Percentiles rank a stretch among this genome's conserved stretches.
These are phyloP conservation scores for Aphidoletes aphidimyza DNA, from an alignment of 2,888 invertebrate species.

Conservation along the genomic window DNA sequence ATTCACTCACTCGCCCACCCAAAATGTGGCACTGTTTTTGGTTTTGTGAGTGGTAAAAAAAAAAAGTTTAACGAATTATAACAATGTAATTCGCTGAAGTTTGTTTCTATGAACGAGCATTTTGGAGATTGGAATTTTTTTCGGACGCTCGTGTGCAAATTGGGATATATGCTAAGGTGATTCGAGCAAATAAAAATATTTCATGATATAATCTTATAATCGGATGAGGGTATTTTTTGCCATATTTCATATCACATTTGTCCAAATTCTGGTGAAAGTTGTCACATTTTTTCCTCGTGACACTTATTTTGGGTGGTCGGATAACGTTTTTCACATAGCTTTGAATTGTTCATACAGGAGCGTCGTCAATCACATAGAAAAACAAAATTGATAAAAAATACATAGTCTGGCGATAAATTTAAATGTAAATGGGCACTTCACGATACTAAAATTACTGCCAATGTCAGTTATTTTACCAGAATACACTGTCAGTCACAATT, in stretches of 20 bases:
- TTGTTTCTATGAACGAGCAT: too few relatives aligned
- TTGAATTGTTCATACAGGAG: too few relatives aligned
- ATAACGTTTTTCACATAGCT: too few relatives aligned
- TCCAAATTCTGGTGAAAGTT: neutral
- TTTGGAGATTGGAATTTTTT: too few relatives aligned
- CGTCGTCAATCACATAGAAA: too few relatives aligned
- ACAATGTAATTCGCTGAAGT: neutral
- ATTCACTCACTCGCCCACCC: neutral
- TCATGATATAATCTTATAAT: neutral
- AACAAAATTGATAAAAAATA: too few relatives aligned
- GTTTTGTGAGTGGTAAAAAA: neutral
- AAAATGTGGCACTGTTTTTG: neutral
- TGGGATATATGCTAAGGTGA: neutral
- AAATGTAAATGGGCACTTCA: too few relatives aligned
- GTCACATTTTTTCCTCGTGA: neutral
- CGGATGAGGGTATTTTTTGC: neutral
- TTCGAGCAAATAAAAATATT: neutral
- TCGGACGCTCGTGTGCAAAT: neutral
- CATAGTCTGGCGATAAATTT: too few relatives aligned
- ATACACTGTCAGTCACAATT: too few relatives aligned
- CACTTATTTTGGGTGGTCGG: too few relatives aligned
- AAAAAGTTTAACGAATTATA: conserved; percentile 29
- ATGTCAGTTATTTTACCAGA: too few relatives aligned
- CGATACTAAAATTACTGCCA: too few relatives aligned
- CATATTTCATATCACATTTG: neutral